Evolutionary conservation across 2,113 vertebrate genomes (phyloP).

Genomic region (Oncorhynchus kisutch): DNA sequence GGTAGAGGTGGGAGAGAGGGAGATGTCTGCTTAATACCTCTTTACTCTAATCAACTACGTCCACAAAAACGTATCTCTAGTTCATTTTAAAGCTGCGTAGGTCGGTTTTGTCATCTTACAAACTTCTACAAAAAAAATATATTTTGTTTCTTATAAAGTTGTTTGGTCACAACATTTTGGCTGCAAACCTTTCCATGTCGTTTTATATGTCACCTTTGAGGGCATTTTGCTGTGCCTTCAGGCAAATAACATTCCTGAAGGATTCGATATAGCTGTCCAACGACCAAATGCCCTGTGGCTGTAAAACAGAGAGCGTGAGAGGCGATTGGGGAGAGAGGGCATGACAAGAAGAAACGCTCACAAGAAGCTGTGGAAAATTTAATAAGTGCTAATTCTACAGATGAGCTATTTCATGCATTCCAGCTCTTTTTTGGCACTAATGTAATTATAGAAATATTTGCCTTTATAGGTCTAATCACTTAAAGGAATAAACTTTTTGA

Average conservation of each 20-base stretch:
- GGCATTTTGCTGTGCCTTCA: constrained; percentile 4
- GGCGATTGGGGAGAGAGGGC: not conserved
- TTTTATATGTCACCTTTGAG: not conserved
- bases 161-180: constrained; percentile 38
- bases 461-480: too few species aligned
- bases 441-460: too few species aligned
- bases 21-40: constrained; percentile 54
- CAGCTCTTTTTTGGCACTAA: too few species aligned
- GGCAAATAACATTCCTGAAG: constrained; percentile 45
- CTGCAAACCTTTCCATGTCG: not conserved
- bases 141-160: constrained; percentile 42
- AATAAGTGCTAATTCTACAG: too few species aligned
- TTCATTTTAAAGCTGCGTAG: constrained; percentile 59
- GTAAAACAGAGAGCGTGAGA: constrained; percentile 1
- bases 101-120: constrained; percentile 62
- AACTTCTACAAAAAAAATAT: constrained; percentile 40
- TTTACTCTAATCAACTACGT: constrained; percentile 60
- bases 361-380: too few species aligned
- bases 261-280: constrained; percentile 32
- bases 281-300: constrained; percentile 15
- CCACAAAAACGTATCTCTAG: constrained; percentile 28
- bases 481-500: too few species aligned
- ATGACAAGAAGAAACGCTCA: too few species aligned
- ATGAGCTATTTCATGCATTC: too few species aligned
- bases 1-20: too few species aligned